Conservation (phyloP, 2,797 vertebrate species). For the Sternotherus odoratus region DNA sequence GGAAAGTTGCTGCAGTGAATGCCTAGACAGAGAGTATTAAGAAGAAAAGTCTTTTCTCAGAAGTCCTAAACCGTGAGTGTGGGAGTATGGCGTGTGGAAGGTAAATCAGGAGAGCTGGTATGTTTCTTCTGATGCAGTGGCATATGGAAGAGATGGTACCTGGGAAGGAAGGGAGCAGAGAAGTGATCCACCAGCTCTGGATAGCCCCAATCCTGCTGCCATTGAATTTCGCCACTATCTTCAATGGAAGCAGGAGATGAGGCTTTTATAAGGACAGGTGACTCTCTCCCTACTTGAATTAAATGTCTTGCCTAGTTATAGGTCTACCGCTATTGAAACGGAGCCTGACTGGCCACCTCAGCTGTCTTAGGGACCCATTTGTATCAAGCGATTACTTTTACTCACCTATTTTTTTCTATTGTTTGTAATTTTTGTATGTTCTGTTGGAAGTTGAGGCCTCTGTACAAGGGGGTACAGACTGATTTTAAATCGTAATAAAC, state of each 20-base stretch:
- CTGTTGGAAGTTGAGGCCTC: conserved; percentile 76
- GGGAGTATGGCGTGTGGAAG: conserved; percentile 49
- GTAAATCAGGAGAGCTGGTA: conserved; percentile 57
- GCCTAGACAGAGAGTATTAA: conserved; percentile 37
- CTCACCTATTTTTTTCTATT: conserved; percentile 74
- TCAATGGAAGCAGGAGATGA: no score
- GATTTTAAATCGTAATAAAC: conserved; percentile 77
- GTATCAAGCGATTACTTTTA: conserved; percentile 72
- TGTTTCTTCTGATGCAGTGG: conserved; percentile 48
- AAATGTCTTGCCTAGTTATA: conserved; percentile 74
- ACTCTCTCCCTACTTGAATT: conserved; percentile 75
- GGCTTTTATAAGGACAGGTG: conserved; percentile 69
- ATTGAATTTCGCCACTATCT: no score
- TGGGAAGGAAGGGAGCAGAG: conserved; percentile 69
- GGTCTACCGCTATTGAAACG: conserved; percentile 77
- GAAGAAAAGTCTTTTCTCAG: conserved; percentile 69
- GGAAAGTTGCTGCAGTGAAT: conserved; percentile 45
- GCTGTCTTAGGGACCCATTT: conserved; percentile 75
- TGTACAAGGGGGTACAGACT: conserved; percentile 74
- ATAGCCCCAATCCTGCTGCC: conserved; percentile 68
- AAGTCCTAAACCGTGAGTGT: conserved; percentile 61
- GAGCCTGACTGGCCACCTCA: conserved; percentile 75
- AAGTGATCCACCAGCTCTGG: conserved; percentile 69
- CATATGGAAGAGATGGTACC: conserved; percentile 69
- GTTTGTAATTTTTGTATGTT: conserved; percentile 78